A percentile compares a stretch with the other conserved stretches of the same genome.
phyloP scores from a whole-genome alignment of 2,888 invertebrate genomes.

The Linnaemya tessellans region DNA sequence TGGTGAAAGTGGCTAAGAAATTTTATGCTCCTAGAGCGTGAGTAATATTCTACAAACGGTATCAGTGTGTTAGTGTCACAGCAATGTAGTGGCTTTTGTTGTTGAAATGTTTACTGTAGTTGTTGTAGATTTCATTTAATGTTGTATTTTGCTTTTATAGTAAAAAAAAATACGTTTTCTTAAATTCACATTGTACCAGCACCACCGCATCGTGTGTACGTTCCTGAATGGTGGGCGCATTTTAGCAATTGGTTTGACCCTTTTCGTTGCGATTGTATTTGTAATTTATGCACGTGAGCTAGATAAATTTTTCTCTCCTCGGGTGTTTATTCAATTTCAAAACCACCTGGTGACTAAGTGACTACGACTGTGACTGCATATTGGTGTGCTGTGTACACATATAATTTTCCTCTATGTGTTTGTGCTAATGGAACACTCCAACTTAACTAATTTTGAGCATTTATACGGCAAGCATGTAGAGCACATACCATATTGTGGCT shows the following conservation, averaged over 20 bases:
- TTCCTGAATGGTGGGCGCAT: constrained; percentile 9
- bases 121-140: constrained; percentile 15
- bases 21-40: constrained; percentile 2
- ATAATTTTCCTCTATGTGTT: not conserved
- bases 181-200: no score
- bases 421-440: constrained; percentile 57
- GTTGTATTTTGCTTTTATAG: not conserved
- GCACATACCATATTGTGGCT: constrained; percentile 18
- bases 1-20: constrained; percentile 26
- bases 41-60: not conserved
- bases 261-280: constrained; percentile 9
- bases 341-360: constrained; percentile 59
- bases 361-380: constrained; percentile 3
- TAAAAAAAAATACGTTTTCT: constrained; percentile 20
- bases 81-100: constrained; percentile 22
- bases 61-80: constrained; percentile 47
- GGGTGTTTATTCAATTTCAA: constrained; percentile 49
- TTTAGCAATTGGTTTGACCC: constrained; percentile 34
- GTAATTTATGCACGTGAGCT: constrained; percentile 62
- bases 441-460: constrained; percentile 59
- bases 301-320: constrained; percentile 41
- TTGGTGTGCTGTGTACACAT: not conserved
- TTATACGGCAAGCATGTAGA: constrained; percentile 22
- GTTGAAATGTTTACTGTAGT: not conserved
- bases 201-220: no score